phyloP scores from a whole-genome alignment of 2,113 vertebrate species.

The Xiphorhynchus elegans region DNA sequence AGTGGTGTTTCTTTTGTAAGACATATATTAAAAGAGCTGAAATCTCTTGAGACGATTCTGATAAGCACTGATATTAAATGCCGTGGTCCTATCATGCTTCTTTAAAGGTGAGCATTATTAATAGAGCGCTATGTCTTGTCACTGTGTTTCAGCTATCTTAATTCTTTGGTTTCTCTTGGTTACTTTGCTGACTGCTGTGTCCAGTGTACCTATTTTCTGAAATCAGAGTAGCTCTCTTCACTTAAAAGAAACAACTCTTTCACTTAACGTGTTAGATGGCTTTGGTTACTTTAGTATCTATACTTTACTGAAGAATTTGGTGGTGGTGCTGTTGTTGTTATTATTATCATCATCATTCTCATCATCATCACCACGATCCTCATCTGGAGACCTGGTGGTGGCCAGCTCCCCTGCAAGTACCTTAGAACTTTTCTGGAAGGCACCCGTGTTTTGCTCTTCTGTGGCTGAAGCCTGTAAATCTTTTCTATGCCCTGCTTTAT shows the following conservation, averaged over 20 bases:
- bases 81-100: neutral
- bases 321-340: neutral
- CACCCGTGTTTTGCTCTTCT: neutral
- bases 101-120: conserved; percentile 56
- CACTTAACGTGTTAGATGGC: neutral
- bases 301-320: neutral
- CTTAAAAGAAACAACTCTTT: neutral
- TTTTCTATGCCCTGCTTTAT: neutral
- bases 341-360: too few relatives aligned
- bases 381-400: neutral
- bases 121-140: conserved; percentile 7
- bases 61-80: conserved; percentile 61
- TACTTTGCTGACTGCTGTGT: neutral
- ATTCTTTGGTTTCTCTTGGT: neutral
- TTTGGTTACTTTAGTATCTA: neutral
- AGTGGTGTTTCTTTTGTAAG: conserved; percentile 47
- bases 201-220: neutral
- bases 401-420: neutral
- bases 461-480: neutral
- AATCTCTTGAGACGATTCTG: conserved; percentile 58
- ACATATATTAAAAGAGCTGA: conserved; percentile 41
- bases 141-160: conserved; percentile 23
- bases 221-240: neutral
- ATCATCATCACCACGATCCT: neutral
- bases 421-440: neutral